Percentiles rank a stretch among this genome's conserved stretches.
phyloP scores from a whole-genome alignment of 2,113 vertebrate species.

The Seriola aureovittata region DNA sequence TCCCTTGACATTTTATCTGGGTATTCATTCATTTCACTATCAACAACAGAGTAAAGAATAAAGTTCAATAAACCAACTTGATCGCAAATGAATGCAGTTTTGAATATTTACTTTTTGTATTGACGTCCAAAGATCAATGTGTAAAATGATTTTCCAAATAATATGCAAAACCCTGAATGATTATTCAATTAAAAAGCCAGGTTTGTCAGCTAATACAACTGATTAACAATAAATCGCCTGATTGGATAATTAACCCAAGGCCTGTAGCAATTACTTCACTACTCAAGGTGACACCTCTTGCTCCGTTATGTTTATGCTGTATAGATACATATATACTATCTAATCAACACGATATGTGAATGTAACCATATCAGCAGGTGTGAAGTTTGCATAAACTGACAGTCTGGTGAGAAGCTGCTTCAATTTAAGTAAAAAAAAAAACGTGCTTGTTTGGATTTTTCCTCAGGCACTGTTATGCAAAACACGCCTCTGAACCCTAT shows the following conservation, averaged over 20 bases:
- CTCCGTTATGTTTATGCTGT: conserved; percentile 23
- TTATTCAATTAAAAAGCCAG: conserved; percentile 48
- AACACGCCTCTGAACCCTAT: conserved; percentile 69
- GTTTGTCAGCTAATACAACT: conserved; percentile 48
- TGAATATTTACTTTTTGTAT: not conserved
- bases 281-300: conserved; percentile 28
- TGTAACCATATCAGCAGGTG: conserved; percentile 26
- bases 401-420: conserved; percentile 19
- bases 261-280: conserved; percentile 58
- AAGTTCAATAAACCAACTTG: not conserved
- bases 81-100: not conserved
- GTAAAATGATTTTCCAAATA: conserved; percentile 33
- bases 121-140: conserved; percentile 8
- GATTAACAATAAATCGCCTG: conserved; percentile 57
- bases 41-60: not conserved
- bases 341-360: conserved; percentile 22
- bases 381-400: conserved; percentile 35
- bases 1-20: not conserved
- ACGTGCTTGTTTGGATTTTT: conserved; percentile 69
- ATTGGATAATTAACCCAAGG: conserved; percentile 61
- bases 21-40: not conserved
- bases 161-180: conserved; percentile 37
- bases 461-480: conserved; percentile 74
- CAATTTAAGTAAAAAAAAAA: conserved; percentile 32
- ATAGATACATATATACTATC: conserved; percentile 38